These are phyloP conservation scores for Sinelater perroti DNA, from an alignment of 2,888 invertebrate genomes.

Conservation along the genomic window DNA sequence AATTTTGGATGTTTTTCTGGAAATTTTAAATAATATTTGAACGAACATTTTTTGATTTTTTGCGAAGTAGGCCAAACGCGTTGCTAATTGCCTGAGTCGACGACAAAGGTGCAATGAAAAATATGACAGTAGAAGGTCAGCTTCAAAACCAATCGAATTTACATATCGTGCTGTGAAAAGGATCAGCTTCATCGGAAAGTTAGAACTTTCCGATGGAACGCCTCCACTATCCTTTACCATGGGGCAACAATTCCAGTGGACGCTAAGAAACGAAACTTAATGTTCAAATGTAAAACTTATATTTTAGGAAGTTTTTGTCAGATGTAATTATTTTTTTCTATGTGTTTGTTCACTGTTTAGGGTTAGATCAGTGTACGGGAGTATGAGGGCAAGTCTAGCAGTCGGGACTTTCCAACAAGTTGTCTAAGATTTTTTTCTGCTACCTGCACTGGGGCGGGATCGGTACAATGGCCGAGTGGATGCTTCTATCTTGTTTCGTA, in stretches of 20 bases:
- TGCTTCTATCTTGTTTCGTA: too few species aligned
- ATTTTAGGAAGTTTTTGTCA: constrained; percentile 34
- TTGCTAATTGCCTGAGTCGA: constrained; percentile 2
- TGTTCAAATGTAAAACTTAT: constrained; percentile 32
- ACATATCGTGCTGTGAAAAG: constrained; percentile 60
- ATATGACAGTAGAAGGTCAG: constrained; percentile 46
- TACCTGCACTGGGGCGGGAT: too few species aligned
- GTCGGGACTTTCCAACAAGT: constrained; percentile 7
- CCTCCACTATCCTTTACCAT: constrained; percentile 45
- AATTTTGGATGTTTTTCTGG: too few species aligned
- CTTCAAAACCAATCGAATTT: constrained; percentile 55
- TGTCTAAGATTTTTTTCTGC: constrained; percentile 10
- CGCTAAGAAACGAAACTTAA: constrained; percentile 35
- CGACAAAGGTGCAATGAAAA: constrained; percentile 49
- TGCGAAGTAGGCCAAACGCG: neutral
- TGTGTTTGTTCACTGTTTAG: constrained; percentile 42
- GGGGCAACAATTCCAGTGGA: constrained; percentile 49
- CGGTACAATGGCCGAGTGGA: too few species aligned
- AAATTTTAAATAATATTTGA: neutral
- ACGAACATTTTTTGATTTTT: neutral
- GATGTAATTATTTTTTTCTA: constrained; percentile 43
- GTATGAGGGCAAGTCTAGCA: constrained; percentile 3
- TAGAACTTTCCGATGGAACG: constrained; percentile 23
- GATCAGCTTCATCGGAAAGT: constrained; percentile 40
- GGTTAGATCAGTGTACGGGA: constrained; percentile 29